Conservation (phyloP, 2,888 invertebrate genomes). For the Siphlonurus alternatus region DNA sequence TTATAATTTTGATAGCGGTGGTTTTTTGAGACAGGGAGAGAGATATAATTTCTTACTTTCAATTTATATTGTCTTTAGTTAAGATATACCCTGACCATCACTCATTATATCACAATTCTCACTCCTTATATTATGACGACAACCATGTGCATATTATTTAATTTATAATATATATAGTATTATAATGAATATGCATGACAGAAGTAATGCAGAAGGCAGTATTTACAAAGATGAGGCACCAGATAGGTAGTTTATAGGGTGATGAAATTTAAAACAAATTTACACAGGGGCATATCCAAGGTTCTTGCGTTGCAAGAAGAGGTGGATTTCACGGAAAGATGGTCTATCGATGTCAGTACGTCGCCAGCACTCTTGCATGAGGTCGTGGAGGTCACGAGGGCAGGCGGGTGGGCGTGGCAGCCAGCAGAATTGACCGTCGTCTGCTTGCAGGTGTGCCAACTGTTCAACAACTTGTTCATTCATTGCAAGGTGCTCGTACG, state of each 20-base stretch:
- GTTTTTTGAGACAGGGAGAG: too few species aligned
- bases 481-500: constrained; percentile 50
- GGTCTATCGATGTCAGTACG: constrained; percentile 35
- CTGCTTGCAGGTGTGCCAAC: constrained; percentile 49
- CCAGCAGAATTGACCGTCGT: constrained; percentile 28
- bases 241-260: neutral
- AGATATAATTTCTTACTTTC: too few species aligned
- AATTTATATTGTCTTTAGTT: neutral
- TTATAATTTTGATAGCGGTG: too few species aligned
- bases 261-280: neutral
- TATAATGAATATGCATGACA: neutral
- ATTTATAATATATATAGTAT: neutral
- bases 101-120: neutral
- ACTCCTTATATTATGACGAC: neutral
- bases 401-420: constrained; percentile 32
- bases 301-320: constrained; percentile 37
- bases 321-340: constrained; percentile 40
- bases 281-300: constrained; percentile 23
- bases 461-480: constrained; percentile 71
- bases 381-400: constrained; percentile 40
- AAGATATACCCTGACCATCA: neutral
- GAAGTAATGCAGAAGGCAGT: neutral
- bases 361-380: constrained; percentile 43
- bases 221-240: neutral
- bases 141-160: neutral